Evolutionary conservation across 1,140 invertebrate species (phyloP).

Genomic region (Calliphora vicina): DNA sequence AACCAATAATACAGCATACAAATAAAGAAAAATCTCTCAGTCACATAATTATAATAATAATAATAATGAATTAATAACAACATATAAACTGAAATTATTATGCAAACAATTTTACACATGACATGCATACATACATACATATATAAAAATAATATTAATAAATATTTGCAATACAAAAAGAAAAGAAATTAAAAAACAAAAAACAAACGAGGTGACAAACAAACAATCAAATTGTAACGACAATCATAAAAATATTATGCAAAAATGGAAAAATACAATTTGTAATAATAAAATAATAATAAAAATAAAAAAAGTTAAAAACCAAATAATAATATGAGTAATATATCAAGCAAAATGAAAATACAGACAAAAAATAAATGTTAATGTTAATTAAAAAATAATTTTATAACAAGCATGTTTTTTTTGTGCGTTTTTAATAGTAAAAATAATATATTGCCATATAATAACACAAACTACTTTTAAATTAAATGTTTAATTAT

Average conservation of each 20-base stretch:
- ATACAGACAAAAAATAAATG: no score
- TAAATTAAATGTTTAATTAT: no score
- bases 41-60: not conserved
- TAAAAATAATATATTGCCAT: no score
- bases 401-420: not conserved
- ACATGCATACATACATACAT: no score
- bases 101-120: slow-evolving; percentile 2
- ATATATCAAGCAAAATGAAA: not conserved
- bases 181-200: not conserved
- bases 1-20: no score
- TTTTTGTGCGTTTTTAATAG: no score
- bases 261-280: not conserved
- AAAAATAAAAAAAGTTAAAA: not conserved
- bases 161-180: not conserved
- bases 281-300: not conserved
- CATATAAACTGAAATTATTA: slow-evolving; percentile 32
- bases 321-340: not conserved
- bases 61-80: slow-evolving; percentile 13
- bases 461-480: no score
- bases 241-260: not conserved
- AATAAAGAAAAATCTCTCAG: not conserved
- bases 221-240: slow-evolving; percentile 7
- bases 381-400: not conserved
- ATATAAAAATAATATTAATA: not conserved
- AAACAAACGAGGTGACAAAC: slow-evolving; percentile 1